Conservation (phyloP, 2,888 invertebrate species). For the Thera obeliscata region DNA sequence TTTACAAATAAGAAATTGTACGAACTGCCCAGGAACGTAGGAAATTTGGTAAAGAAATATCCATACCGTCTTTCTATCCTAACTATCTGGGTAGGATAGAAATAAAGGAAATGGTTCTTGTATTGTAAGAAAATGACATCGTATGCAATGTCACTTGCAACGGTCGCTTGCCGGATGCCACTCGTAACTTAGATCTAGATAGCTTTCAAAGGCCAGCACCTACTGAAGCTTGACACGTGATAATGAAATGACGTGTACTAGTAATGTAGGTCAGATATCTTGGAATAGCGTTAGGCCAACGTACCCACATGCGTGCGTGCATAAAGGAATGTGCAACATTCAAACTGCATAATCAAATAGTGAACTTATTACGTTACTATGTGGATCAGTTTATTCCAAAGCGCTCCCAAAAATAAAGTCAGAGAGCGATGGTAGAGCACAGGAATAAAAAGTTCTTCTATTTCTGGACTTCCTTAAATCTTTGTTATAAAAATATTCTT, state of each 20-base stretch:
- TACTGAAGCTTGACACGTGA: conserved; percentile 44
- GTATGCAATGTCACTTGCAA: conserved; percentile 14
- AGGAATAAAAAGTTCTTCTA: too few species aligned
- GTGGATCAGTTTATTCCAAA: conserved; percentile 17
- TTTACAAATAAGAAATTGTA: too few species aligned
- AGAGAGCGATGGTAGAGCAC: neutral
- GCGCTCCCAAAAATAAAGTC: neutral
- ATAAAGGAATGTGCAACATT: conserved; percentile 55
- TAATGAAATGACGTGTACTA: conserved; percentile 69
- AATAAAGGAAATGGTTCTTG: conserved; percentile 3
- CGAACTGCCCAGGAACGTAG: neutral
- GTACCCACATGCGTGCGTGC: conserved; percentile 46
- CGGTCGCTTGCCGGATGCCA: conserved; percentile 22
- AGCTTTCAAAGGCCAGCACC: conserved; percentile 33
- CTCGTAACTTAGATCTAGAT: conserved; percentile 28
- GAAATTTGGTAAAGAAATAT: too few species aligned
- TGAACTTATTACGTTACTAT: conserved; percentile 25
- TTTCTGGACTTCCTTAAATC: too few species aligned
- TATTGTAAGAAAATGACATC: conserved; percentile 10
- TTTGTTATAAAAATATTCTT: too few species aligned
- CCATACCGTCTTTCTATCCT: too few species aligned
- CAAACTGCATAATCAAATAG: conserved; percentile 57
- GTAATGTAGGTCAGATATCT: conserved; percentile 71
- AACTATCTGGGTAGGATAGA: too few species aligned
- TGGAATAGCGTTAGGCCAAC: conserved; percentile 56